Conservation (phyloP, 2,113 vertebrate genomes). For the Muscicapa adusta region DNA sequence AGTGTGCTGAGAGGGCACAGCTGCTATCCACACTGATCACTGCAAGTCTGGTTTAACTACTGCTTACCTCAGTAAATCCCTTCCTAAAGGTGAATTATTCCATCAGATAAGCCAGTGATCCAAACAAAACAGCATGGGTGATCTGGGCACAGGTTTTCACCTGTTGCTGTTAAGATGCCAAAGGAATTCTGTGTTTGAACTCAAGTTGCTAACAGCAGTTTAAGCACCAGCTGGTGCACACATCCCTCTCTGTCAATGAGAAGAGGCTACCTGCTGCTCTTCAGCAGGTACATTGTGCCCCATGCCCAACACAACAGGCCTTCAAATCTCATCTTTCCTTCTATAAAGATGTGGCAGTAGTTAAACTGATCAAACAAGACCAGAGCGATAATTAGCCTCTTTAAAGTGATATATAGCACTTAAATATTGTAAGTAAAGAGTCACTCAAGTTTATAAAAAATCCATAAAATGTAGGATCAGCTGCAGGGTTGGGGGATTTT, state of each 20-base stretch:
- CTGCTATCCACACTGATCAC: neutral
- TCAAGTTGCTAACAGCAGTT: neutral
- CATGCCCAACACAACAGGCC: neutral
- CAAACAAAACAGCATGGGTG: neutral
- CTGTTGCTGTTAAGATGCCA: neutral
- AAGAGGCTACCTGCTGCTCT: neutral
- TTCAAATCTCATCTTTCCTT: neutral
- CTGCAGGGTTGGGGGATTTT: neutral
- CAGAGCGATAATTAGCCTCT: neutral
- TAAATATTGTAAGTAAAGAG: neutral
- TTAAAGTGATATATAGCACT: neutral
- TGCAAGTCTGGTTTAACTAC: neutral
- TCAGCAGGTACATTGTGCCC: accelerated
- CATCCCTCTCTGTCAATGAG: neutral
- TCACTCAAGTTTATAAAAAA: neutral
- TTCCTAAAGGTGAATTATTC: neutral
- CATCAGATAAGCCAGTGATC: neutral
- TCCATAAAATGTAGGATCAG: neutral
- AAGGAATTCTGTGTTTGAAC: neutral
- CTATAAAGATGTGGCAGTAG: neutral
- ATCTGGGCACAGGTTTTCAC: neutral
- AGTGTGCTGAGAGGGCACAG: neutral
- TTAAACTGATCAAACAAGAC: neutral
- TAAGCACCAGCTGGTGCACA: neutral
- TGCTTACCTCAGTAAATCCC: neutral